Base-by-base conservation (phyloP, 2,888 invertebrate species). In the Agriopis marginaria region DNA sequence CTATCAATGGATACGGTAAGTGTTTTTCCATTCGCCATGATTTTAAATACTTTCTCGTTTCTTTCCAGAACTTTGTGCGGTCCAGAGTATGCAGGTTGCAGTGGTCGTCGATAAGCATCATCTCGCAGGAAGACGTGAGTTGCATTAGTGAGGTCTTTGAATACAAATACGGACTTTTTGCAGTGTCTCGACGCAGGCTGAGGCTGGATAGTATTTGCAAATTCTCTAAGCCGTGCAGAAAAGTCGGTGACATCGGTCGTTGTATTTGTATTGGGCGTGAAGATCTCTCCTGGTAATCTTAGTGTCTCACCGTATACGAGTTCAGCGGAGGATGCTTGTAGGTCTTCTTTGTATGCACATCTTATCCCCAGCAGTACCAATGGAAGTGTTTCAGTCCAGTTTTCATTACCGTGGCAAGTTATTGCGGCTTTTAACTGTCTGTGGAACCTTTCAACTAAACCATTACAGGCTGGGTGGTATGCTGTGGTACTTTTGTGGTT, bases 391-490 rank as follows among this genome's bases (percentile, higher is more conserved):
- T 60, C 47, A 0, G 40, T 40, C 60, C 60, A 60, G 6, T n/a
- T n/a, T 0, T 7, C 3, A 7, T 55, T 40, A 2, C 7, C n/a
- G 7, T 55, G 55, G 40, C 56, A 56, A 1, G 7, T 44, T 0
- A 44, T 56, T 1, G 56, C 56, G 6, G 56, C 17, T n/a, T 55
- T 55, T 7, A 55, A 14, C 44, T 58, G 58, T 9, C 58, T n/a
- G 23, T 58, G 58, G 23, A 58, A 11, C 4, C 58, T 1, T 32
- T 58, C 58, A 7, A 58, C 45, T 12, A 58, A 9, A 5, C 58
- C 58, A 32, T 47, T 58, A 32, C 58, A 45, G 11, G 58, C 58
- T 7, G 58, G 45, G 10, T 58, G 58, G 10, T 58, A 58, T 12
- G 58, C 23, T 7, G 58, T 58, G 10, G 58, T 58, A 8, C 32